Evolutionary conservation across 2,888 invertebrate species (phyloP), one percentile per base, ranked within the genome.

Genomic region (Clepsis dumicolana): DNA sequence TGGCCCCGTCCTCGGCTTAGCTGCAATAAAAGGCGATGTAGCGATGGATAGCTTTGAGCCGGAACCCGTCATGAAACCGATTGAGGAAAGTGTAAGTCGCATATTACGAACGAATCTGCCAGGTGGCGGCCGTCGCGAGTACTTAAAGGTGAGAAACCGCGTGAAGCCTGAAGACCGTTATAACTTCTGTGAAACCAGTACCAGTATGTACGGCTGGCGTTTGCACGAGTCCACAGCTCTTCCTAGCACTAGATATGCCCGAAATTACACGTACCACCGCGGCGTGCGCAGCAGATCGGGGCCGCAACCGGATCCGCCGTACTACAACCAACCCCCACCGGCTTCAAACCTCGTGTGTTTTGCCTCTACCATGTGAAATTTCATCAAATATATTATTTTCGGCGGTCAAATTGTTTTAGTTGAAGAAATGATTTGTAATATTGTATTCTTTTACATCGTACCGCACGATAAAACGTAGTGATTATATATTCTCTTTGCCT

Each of bases 131-230:
- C 71, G 73, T 14, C 60, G 41, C 4, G 63, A 70, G 32, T 80
- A 80, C 70, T 71, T 80, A 4, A 74, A 75, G 12, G 66, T 57
- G 41, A 76, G 78, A 35, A 72, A 73, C 27, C 69, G 65, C 16
- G 70, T 70, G 57, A 70, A 65, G 38, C 78, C 78, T n/a, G 75
- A 78, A 64, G 74, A 79, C 18, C 76, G 73, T 71, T 79, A 76
- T 64, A 70, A 75, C 64, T 75, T 73, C 62, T 74, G 73, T 48
- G 74, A 79, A 74, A 79, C 78, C 18, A 76, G 70, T 52, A 75
- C 71, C 60, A 70, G 65, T 52, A 71, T 56, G 4, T 72, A 72
- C 67, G 79, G 80, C n/a, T 80, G 78, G 78, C 70, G 71, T 56
- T 72, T 75, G 53, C 72, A 69, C 4, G 77, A 77, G 32, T 24